phyloP scores from a whole-genome alignment of 2,113 vertebrate genomes.

The Myiozetetes cayanensis region DNA sequence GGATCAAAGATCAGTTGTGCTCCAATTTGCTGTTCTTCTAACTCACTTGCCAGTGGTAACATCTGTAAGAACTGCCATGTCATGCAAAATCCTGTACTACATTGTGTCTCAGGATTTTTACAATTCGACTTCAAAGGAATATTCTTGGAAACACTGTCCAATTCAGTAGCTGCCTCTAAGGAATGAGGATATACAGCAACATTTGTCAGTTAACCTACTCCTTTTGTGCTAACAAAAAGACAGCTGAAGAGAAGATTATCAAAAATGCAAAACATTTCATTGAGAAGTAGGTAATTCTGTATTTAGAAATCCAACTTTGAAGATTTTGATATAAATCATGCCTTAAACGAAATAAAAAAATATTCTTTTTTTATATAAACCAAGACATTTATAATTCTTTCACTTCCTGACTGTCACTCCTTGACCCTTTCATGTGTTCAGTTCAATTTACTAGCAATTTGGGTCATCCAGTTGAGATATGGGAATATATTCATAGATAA shows the following conservation, averaged over 20 bases:
- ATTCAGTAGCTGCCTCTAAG: neutral
- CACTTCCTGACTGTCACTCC: neutral
- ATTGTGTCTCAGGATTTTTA: neutral
- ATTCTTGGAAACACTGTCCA: neutral
- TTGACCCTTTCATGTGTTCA: neutral
- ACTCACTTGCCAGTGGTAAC: neutral
- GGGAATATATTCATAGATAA: neutral
- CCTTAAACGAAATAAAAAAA: neutral
- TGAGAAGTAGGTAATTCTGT: neutral
- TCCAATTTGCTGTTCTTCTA: neutral
- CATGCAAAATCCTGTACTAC: neutral
- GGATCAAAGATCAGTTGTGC: neutral
- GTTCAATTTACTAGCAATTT: neutral
- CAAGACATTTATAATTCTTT: neutral
- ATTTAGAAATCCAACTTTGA: neutral
- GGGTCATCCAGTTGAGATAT: neutral
- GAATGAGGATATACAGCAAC: neutral
- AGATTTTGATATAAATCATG: neutral
- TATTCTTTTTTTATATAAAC: neutral
- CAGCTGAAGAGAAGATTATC: neutral
- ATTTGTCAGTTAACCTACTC: neutral
- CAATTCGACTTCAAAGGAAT: neutral
- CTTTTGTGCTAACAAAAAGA: neutral
- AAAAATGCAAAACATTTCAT: neutral
- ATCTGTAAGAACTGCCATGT: neutral